Conservation (phyloP, 2,113 vertebrate species). For the Heterotis niloticus region DNA sequence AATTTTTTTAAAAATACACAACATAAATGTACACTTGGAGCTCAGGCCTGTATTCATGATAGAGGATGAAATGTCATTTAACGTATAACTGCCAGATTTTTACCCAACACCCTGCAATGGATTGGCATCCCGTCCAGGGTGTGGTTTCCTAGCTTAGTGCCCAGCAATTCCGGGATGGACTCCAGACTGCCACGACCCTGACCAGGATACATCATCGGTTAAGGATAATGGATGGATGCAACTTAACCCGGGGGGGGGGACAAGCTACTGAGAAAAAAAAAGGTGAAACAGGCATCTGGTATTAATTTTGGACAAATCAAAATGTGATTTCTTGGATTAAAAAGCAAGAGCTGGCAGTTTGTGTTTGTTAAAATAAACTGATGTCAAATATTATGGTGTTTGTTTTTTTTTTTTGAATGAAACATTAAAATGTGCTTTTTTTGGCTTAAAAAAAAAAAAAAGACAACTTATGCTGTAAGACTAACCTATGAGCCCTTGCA, state of each 20-base stretch:
- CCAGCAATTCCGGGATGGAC: too few species aligned
- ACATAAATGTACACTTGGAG: not conserved
- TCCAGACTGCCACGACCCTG: too few species aligned
- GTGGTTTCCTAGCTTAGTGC: too few species aligned
- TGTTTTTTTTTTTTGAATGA: not conserved
- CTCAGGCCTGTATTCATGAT: not conserved
- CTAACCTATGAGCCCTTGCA: not conserved
- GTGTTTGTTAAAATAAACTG: not conserved
- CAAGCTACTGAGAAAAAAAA: not conserved
- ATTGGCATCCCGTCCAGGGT: too few species aligned
- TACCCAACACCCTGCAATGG: too few species aligned
- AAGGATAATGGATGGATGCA: too few species aligned
- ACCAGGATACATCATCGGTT: too few species aligned
- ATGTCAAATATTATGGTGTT: not conserved
- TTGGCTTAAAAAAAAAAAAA: not conserved
- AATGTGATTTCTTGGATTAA: not conserved
- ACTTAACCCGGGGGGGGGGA: too few species aligned
- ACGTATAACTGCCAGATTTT: not conserved
- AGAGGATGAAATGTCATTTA: not conserved
- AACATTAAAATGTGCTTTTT: not conserved
- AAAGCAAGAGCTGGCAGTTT: not conserved
- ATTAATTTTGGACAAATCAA: not conserved
- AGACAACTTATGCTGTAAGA: not conserved
- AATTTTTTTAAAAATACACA: not conserved
- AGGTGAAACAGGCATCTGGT: not conserved